These are phyloP conservation scores for Sebastes oblongus DNA, from an alignment of 2,797 vertebrate genomes.

Conservation along the genomic window DNA sequence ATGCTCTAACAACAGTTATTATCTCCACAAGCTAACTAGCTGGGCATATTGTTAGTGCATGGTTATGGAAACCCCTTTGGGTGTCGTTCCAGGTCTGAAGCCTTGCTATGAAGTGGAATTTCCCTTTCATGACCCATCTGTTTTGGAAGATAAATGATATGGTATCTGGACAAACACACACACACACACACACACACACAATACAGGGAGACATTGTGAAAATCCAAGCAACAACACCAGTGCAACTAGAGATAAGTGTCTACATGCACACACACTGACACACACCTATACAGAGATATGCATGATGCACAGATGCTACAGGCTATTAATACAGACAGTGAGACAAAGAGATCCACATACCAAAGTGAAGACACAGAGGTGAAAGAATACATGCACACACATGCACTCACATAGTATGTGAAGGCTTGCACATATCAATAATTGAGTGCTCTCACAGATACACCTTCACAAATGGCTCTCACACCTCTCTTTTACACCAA, in stretches of 20 bases:
- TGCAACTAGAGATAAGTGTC: neutral
- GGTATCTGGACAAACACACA: neutral
- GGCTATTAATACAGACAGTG: conserved; percentile 6
- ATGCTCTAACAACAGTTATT: conserved; percentile 50
- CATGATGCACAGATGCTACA: neutral
- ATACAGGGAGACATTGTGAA: neutral
- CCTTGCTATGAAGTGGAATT: conserved; percentile 41
- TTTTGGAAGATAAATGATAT: conserved; percentile 47
- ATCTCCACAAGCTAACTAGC: conserved; percentile 20
- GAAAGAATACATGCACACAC: conserved; percentile 6
- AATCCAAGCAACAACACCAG: neutral
- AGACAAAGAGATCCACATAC: conserved; percentile 23
- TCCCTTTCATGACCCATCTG: conserved; percentile 49
- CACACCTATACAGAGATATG: neutral
- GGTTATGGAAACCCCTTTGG: conserved; percentile 27
- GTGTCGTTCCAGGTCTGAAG: conserved; percentile 26
- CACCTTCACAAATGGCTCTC: neutral
- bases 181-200: neutral
- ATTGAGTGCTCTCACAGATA: neutral
- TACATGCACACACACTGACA: neutral
- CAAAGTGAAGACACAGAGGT: conserved; percentile 19
- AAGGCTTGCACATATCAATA: neutral
- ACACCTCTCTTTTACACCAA: neutral
- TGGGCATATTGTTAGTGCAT: conserved; percentile 30
- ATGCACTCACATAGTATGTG: neutral